Evolutionary conservation across 2,113 vertebrate genomes (phyloP).

Genomic region (Enhydra lutris): DNA sequence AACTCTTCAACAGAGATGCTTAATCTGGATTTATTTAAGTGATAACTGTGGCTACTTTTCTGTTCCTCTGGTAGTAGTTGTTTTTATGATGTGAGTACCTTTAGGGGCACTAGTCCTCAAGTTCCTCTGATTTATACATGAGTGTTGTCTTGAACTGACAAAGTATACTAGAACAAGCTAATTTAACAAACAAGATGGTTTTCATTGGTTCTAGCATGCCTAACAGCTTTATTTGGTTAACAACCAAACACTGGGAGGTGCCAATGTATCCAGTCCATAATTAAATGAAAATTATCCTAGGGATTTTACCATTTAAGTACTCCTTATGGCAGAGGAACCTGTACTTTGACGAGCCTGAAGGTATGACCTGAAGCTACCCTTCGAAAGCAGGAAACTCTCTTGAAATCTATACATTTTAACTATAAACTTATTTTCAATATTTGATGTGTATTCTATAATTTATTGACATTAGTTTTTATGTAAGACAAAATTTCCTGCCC

Average conservation of each 20-base stretch:
- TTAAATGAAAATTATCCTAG: not conserved
- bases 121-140: not conserved
- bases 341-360: not conserved
- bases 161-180: not conserved
- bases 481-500: not conserved
- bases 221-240: constrained; percentile 26
- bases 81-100: not conserved
- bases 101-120: not conserved
- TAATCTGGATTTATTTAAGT: not conserved
- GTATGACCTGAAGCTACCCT: not conserved
- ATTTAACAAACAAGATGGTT: not conserved
- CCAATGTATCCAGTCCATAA: not conserved
- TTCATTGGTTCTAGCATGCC: not conserved
- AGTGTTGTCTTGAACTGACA: not conserved
- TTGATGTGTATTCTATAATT: not conserved
- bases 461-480: not conserved
- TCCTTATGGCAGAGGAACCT: not conserved
- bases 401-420: not conserved
- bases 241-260: not conserved
- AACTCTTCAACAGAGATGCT: not conserved
- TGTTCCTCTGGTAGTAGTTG: not conserved
- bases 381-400: not conserved
- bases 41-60: not conserved
- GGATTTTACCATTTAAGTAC: not conserved
- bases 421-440: not conserved